phyloP scores from a whole-genome alignment of 2,888 invertebrate species.

The Octonoba sinensis region DNA sequence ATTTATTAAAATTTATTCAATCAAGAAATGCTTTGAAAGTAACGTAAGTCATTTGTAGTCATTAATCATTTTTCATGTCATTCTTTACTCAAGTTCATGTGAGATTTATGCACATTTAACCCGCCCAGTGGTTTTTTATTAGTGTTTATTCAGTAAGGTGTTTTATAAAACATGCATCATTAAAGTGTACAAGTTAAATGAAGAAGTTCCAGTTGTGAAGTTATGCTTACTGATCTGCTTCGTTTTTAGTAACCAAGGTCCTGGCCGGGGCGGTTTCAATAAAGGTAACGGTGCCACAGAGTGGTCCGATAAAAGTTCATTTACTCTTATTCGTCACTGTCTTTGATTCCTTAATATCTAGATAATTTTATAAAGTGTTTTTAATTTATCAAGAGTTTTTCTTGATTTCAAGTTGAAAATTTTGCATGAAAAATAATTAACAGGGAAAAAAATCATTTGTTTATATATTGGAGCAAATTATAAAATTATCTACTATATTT shows the following conservation, averaged over 20 bases:
- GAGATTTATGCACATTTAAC: conserved; percentile 39
- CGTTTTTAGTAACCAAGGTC: conserved; percentile 66
- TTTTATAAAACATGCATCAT: conserved; percentile 37
- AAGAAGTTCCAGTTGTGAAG: conserved; percentile 55
- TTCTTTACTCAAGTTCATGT: conserved; percentile 26
- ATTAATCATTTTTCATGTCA: conserved; percentile 1
- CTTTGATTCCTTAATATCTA: not conserved
- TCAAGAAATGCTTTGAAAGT: not conserved
- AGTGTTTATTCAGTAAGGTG: conserved; percentile 51
- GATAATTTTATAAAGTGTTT: not conserved
- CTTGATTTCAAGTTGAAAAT: no score
- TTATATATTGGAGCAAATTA: no score
- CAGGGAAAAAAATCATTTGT: no score
- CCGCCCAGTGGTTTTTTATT: conserved; percentile 50
- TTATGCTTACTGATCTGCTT: conserved; percentile 60
- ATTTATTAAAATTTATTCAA: conserved; percentile 2
- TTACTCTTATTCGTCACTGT: conserved; percentile 27
- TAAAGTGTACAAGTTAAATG: conserved; percentile 39
- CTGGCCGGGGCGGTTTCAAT: conserved; percentile 66
- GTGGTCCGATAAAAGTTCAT: conserved; percentile 62
- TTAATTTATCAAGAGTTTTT: no score
- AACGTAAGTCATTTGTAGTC: conserved; percentile 11
- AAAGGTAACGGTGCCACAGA: conserved; percentile 66
- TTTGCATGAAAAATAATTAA: no score
- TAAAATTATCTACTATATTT: no score